These are phyloP conservation scores for Podocnemis expansa DNA, from an alignment of 2,113 vertebrate genomes.

Conservation along the genomic window DNA sequence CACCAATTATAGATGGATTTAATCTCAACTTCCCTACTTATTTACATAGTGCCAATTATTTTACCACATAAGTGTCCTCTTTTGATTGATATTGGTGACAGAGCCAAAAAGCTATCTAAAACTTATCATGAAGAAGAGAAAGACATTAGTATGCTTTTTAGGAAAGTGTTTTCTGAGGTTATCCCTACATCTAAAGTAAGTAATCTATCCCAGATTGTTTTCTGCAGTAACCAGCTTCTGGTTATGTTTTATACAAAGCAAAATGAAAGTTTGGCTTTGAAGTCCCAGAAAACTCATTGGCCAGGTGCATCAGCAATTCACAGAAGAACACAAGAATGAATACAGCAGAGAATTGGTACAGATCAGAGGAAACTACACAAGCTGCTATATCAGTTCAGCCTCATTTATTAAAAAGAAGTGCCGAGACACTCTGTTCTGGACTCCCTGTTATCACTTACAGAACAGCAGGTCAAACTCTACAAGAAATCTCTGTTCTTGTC, in stretches of 20 bases:
- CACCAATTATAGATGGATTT: not conserved
- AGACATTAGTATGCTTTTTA: not conserved
- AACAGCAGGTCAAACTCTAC: conserved; percentile 57
- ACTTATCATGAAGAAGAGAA: not conserved
- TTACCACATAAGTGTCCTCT: not conserved
- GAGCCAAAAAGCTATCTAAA: not conserved
- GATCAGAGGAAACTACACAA: conserved; percentile 71
- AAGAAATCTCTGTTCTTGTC: conserved; percentile 50
- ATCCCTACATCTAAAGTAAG: conserved; percentile 49
- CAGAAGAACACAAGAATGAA: conserved; percentile 50
- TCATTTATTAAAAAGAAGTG: conserved; percentile 66
- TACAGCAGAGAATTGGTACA: conserved; percentile 35
- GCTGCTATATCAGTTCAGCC: conserved; percentile 58
- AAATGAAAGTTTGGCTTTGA: conserved; percentile 70
- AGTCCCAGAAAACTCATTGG: conserved; percentile 56
- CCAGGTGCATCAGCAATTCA: conserved; percentile 61
- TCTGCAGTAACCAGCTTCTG: conserved; percentile 42
- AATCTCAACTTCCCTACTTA: not conserved
- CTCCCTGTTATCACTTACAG: conserved; percentile 41
- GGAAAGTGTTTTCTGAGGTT: conserved; percentile 41
- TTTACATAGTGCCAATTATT: not conserved
- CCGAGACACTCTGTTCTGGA: conserved; percentile 48
- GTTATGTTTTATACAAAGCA: conserved; percentile 56
- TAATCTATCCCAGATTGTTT: conserved; percentile 60
- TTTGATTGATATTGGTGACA: not conserved